Evolutionary conservation across 2,113 vertebrate species (phyloP), one percentile per base, ranked within the genome.

Genomic region (Lagopus leucura): DNA sequence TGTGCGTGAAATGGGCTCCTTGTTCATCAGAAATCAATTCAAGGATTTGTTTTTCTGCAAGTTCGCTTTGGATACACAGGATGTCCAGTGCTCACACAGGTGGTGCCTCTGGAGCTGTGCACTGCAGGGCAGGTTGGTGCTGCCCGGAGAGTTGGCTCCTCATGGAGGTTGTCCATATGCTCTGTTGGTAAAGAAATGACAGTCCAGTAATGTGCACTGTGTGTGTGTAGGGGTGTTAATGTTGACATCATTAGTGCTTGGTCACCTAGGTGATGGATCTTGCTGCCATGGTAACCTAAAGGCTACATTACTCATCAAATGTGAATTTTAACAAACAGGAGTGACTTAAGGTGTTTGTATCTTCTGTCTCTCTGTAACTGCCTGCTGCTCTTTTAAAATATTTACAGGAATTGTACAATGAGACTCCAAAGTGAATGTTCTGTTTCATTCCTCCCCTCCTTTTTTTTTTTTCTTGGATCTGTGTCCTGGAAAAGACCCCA

Each of bases 251-350:
- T 77, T 82, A 78, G 19, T 47, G 24, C 82, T 87, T 52, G 86
- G 86, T 97, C 89, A 92, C 97, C 93, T 93, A 90, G 93, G 95
- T 82, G 90, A 95, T 94, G 88, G 78, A 86, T 94, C 71, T 88
- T 65, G 92, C 92, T 96, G 92, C 94, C 57, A 83, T 93, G 78
- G 95, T 83, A 97, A 93, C 95, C 85, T 66, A 55, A 74, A 80
- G 89, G 71, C 57, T 66, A 73, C 25, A 25, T 58, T 89, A 58
- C 72, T 95, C 89, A 76, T 82, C 82, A 80, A 52, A 80, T 43
- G 61, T 0, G 1, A 20, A 82, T 92, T 82, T 67, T 71, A 88
- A 86, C 82, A 79, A 93, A 65, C 10, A 25, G 55, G 38, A 32
- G 45, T 82, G 28, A 24, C 74, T 82, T 52, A 64, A 92, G 57